phyloP scores from a whole-genome alignment of 2,797 vertebrate genomes.

The Dermochelys coriacea region DNA sequence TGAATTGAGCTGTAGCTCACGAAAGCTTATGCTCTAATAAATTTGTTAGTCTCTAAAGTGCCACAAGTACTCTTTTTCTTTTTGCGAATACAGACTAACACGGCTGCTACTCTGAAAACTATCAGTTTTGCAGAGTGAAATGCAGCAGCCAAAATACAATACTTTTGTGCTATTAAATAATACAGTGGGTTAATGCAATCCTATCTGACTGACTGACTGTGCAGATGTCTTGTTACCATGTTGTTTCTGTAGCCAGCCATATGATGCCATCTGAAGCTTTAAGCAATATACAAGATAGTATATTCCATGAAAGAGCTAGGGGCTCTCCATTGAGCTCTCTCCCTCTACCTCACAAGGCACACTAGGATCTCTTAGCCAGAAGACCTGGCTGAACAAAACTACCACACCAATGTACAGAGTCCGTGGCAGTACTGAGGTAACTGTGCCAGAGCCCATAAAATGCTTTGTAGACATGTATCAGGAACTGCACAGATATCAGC shows the following conservation, averaged over 20 bases:
- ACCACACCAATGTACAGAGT: neutral
- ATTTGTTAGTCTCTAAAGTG: too few species aligned
- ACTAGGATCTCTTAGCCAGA: neutral
- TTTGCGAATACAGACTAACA: too few species aligned
- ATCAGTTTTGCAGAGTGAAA: constrained; percentile 26
- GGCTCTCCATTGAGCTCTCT: neutral
- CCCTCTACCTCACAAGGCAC: neutral
- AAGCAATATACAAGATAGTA: neutral
- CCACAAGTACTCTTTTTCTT: too few species aligned
- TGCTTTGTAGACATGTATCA: constrained; percentile 5
- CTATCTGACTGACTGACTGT: neutral
- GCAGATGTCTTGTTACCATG: constrained; percentile 26
- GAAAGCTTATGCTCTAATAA: too few species aligned
- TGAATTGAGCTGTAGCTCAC: too few species aligned
- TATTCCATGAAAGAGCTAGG: neutral
- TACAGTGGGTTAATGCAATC: neutral
- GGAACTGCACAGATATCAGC: neutral
- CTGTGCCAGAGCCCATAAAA: neutral
- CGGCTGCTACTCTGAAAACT: neutral
- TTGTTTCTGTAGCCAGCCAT: neutral
- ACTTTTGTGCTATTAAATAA: constrained; percentile 34
- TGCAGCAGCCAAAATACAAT: neutral
- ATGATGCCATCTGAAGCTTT: neutral
- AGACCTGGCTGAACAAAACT: constrained; percentile 7
- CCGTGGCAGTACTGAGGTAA: neutral